A percentile compares a stretch with the other conserved stretches of the same genome.
Conservation (phyloP, 2,888 invertebrate species). For the Mesorhabditis spiculigera region DNA sequence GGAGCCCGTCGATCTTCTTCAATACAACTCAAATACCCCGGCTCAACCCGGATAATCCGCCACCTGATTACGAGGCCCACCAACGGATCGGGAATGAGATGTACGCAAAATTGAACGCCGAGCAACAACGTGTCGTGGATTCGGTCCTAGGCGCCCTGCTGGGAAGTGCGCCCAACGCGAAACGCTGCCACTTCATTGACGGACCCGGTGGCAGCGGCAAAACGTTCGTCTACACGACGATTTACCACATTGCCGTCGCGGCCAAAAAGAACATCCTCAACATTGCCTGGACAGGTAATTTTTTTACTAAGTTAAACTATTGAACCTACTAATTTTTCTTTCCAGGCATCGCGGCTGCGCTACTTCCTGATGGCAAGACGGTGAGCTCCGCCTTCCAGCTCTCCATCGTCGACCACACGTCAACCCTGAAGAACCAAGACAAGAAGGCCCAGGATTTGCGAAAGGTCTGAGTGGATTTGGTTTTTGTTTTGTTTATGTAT, state of each 20-base stretch:
- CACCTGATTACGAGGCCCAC: not conserved
- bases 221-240: constrained; percentile 59
- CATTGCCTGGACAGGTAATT: constrained; percentile 18
- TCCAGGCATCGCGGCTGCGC: constrained; percentile 61
- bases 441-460: too few relatives aligned
- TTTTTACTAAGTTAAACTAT: too few relatives aligned
- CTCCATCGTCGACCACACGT: constrained; percentile 3
- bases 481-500: too few relatives aligned
- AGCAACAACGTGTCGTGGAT: constrained; percentile 16
- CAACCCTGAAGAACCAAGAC: too few relatives aligned
- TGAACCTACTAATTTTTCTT: constrained; percentile 35
- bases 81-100: constrained; percentile 11
- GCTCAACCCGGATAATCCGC: not conserved
- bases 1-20: not conserved
- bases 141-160: constrained; percentile 10
- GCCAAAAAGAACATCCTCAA: constrained; percentile 46
- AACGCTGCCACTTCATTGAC: constrained; percentile 49
- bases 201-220: constrained; percentile 61
- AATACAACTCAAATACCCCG: too few relatives aligned
- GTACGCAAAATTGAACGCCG: constrained; percentile 12
- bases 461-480: too few relatives aligned
- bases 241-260: constrained; percentile 57
- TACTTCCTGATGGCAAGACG: constrained; percentile 60
- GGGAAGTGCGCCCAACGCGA: constrained; percentile 28
- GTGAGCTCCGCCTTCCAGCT: constrained; percentile 57